Base-by-base conservation (phyloP, 1,140 invertebrate genomes). In the Aphis gossypii region DNA sequence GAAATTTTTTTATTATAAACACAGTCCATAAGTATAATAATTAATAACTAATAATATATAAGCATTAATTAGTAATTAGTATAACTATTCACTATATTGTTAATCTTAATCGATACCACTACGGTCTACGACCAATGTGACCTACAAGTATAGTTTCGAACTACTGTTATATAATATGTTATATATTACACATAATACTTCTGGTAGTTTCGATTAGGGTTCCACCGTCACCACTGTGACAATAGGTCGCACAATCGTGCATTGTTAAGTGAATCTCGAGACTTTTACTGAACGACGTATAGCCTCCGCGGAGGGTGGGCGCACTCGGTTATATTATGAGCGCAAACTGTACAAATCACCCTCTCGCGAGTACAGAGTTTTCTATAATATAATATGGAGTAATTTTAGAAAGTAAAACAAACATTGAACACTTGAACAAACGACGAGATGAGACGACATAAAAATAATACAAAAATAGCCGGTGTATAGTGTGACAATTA, bases 331-430 rank as follows among this genome's bases (percentile, higher is more conserved):
- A 83, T 68, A 83, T 83, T 35, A 23, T 83, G 35, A 6, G 8
- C 76, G 5, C 20, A 38, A 83, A 84, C 38, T 2, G 20, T n/a
- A 88, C 86, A 41, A n/a, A 88, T 48, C 86, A 7, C 86, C 44
- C 54, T 30, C 25, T 18, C 41, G 3, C 41, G 41, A 14, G 56
- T 18, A 68, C 23, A 68, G 38, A 35, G 8, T 54, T 88, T 48
- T 51, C 86, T 89, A 38, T 56, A 18, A 14, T 21, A 44, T 11
- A 25, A 5, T 7, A 48, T 35, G 20, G 46, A 48, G 91, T 83
- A 92, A 92, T 92, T 92, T 83, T 92, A 92, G 91, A 92, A 92
- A 76, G 91, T 92, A 83, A 92, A 51, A 38, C 76, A 83, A 92
- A 92, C 76, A 83, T 38, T 35, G 30, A 51, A 83, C 68, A 92